These are phyloP conservation scores for Ochlodes sylvanus DNA, from an alignment of 2,888 invertebrate genomes.

Conservation along the genomic window DNA sequence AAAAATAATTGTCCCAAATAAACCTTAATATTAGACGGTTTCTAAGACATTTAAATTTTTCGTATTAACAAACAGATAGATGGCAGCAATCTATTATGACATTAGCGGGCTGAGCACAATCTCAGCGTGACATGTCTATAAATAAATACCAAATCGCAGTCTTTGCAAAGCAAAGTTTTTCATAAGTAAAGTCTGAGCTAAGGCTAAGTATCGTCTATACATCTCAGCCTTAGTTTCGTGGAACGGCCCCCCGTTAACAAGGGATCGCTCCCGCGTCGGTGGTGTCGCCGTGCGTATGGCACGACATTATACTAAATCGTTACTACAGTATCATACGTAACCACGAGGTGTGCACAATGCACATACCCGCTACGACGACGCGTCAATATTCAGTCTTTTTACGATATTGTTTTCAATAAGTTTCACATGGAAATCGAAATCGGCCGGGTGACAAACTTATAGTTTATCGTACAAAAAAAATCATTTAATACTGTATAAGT, in stretches of 20 bases:
- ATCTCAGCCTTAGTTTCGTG: conserved; percentile 58
- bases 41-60: too few relatives aligned
- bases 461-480: conserved; percentile 30
- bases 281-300: conserved; percentile 54
- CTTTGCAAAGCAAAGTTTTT: too few relatives aligned
- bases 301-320: conserved; percentile 46
- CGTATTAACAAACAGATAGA: too few relatives aligned
- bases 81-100: too few relatives aligned
- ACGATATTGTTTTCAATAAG: conserved; percentile 42
- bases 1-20: too few relatives aligned
- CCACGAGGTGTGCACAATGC: conserved; percentile 39
- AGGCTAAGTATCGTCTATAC: too few relatives aligned
- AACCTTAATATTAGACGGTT: too few relatives aligned
- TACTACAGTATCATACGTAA: conserved; percentile 17
- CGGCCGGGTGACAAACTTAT: conserved; percentile 26
- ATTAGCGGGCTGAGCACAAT: too few relatives aligned
- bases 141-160: too few relatives aligned
- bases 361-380: conserved; percentile 44
- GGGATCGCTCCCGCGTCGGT: conserved; percentile 53
- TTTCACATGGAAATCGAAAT: conserved; percentile 43
- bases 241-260: conserved; percentile 44
- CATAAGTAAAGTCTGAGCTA: too few relatives aligned
- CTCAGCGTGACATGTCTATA: too few relatives aligned
- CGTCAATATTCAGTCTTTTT: conserved; percentile 59
- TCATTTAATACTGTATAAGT: conserved; percentile 33